Base-by-base conservation (phyloP, 2,888 invertebrate genomes). In the Parthenolecanium corni region DNA sequence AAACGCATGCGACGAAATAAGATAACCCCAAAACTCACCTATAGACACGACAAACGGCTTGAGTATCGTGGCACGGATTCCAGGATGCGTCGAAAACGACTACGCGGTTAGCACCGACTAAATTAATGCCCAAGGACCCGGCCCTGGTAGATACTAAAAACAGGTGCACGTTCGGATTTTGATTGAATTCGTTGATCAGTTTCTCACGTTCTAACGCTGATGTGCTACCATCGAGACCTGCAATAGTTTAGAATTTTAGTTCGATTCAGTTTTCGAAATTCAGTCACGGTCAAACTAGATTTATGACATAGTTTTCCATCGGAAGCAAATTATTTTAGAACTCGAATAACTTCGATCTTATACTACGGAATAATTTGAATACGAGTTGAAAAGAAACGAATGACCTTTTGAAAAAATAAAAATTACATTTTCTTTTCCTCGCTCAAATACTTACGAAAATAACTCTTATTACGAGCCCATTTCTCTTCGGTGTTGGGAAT, bases 1-100 rank as follows among this genome's bases (percentile, higher is more conserved):
- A n/a, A 51, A 38, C 12, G n/a, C n/a, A n/a, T n/a, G n/a, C n/a
- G n/a, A n/a, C n/a, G n/a, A n/a, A n/a, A n/a, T n/a, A n/a, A n/a
- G n/a, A n/a, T n/a, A n/a, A n/a, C n/a, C n/a, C n/a, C n/a, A n/a
- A n/a, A n/a, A n/a, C n/a, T 56, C 64, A 75, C 79, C 88, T 80
- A 73, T 92, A 93, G 44, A 97, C 94, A 68, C 97, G 79, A 73
- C 97, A 97, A 14, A 98, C 95, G 31, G 97, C 97, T 77, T 93
- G 93, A 0, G 92, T 91, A 72, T 96, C 96, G 71, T 98, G 97
- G 72, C 97, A 97, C 1, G 97, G 97, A 77, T 98, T 98, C 96
- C 97, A 98, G 42, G 93, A 94, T 14, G 97, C 96, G 74, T 98
- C 98, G 71, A 97, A 87, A 53, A 98, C 94, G 46, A 96, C 87